A percentile compares a stretch with the other conserved stretches of the same genome.
phyloP scores from a whole-genome alignment of 2,797 vertebrate genomes.

The Mormyrus hasselquistii region DNA sequence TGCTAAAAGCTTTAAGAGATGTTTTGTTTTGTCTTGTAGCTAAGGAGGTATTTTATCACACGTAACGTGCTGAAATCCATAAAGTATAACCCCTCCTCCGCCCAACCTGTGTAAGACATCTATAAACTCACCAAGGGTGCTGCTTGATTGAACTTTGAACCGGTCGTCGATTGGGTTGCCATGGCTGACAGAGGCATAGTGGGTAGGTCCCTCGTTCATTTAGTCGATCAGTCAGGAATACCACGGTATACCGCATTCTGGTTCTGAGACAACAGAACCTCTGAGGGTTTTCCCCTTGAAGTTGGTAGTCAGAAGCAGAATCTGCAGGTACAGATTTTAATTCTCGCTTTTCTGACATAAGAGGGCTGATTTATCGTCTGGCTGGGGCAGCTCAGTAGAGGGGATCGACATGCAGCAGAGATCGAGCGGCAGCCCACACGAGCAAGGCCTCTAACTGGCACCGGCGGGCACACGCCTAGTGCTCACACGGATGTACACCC shows the following conservation, averaged over 20 bases:
- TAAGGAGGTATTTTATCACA: not conserved
- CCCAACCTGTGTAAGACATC: not conserved
- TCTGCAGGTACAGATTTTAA: not conserved
- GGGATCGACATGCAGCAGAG: not conserved
- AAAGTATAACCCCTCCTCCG: not conserved
- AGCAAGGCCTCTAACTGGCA: not conserved
- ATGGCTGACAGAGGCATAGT: not conserved
- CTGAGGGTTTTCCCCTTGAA: not conserved
- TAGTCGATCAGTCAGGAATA: not conserved
- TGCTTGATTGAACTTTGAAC: not conserved
- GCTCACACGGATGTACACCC: slow-evolving; percentile 15
- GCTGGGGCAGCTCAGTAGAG: not conserved
- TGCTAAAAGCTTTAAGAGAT: not conserved
- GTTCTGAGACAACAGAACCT: not conserved
- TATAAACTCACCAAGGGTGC: not conserved
- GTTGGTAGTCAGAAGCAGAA: not conserved
- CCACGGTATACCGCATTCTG: not conserved
- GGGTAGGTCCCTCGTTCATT: not conserved
- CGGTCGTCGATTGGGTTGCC: not conserved
- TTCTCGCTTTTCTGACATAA: not conserved
- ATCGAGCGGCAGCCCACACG: not conserved
- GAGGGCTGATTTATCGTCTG: not conserved
- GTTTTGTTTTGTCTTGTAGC: not conserved
- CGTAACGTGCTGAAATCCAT: not conserved
- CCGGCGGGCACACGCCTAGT: not conserved